Conservation (phyloP, 2,797 vertebrate species). For the Artibeus jamaicensis region DNA sequence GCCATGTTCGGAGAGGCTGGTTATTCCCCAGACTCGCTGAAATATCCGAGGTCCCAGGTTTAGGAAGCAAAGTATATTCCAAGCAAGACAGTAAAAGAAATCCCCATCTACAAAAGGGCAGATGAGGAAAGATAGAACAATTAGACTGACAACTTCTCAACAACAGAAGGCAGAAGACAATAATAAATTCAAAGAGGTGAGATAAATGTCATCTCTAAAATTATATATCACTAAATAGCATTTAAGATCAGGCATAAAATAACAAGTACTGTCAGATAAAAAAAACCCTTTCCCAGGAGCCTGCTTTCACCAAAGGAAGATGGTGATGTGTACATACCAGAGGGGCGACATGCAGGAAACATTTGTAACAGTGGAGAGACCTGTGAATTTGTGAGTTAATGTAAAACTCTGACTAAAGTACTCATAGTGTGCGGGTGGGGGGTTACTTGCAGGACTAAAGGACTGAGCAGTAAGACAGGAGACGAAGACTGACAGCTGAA, state of each 20-base stretch:
- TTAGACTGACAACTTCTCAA: not conserved
- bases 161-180: not conserved
- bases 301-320: not conserved
- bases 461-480: fast-evolving
- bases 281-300: not conserved
- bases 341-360: not conserved
- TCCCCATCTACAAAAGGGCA: not conserved
- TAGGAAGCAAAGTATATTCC: not conserved
- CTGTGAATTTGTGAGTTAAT: not conserved
- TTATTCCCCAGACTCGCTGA: not conserved
- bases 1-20: not conserved
- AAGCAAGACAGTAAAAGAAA: not conserved
- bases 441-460: not conserved
- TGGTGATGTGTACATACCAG: not conserved
- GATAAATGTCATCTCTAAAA: not conserved
- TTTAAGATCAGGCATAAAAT: not conserved
- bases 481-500: not conserved
- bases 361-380: not conserved
- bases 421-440: not conserved
- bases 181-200: not conserved
- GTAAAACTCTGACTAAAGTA: not conserved
- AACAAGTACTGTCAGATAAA: not conserved
- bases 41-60: not conserved
- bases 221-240: not conserved
- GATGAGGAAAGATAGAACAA: not conserved